A percentile compares a stretch with the other conserved stretches of the same genome.
phyloP scores from a whole-genome alignment of 2,797 vertebrate species.

The Miichthys miiuy region DNA sequence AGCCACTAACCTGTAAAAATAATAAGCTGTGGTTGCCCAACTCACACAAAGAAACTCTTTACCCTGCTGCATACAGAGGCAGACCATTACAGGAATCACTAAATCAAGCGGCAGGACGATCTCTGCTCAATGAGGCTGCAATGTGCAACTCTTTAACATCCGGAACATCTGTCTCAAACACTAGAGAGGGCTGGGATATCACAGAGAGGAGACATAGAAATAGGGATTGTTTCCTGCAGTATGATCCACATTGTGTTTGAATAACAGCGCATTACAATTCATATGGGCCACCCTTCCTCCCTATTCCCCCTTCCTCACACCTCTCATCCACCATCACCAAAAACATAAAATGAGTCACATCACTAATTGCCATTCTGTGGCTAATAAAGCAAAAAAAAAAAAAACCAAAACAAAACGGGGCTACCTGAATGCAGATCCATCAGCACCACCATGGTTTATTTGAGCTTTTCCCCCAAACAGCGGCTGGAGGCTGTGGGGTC shows the following conservation, averaged over 20 bases:
- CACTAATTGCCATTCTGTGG: neutral
- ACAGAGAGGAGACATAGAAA: neutral
- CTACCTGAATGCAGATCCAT: slow-evolving; percentile 71
- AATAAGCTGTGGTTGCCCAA: slow-evolving; percentile 3
- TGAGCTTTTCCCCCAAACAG: slow-evolving; percentile 7
- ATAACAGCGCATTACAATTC: slow-evolving; percentile 54
- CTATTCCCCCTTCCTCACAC: slow-evolving; percentile 15
- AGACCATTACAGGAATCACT: slow-evolving; percentile 38
- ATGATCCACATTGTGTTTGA: slow-evolving; percentile 51
- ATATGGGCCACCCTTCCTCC: neutral
- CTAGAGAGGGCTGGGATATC: rapidly evolving
- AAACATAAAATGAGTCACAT: slow-evolving; percentile 15
- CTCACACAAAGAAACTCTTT: slow-evolving; percentile 57
- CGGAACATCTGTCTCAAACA: neutral
- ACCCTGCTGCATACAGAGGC: slow-evolving; percentile 30
- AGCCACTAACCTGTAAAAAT: no score
- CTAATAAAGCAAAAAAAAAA: neutral
- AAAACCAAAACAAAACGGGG: neutral
- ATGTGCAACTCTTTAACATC: slow-evolving; percentile 39
- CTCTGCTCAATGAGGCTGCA: slow-evolving; percentile 43
- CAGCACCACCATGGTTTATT: slow-evolving; percentile 8
- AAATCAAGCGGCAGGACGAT: slow-evolving; percentile 53
- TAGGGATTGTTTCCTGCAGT: slow-evolving; percentile 44
- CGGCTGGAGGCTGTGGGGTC: slow-evolving; percentile 24
- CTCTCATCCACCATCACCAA: slow-evolving; percentile 21